These are phyloP conservation scores for Ophion slaviceki DNA, from an alignment of 2,888 invertebrate genomes.

Conservation along the genomic window DNA sequence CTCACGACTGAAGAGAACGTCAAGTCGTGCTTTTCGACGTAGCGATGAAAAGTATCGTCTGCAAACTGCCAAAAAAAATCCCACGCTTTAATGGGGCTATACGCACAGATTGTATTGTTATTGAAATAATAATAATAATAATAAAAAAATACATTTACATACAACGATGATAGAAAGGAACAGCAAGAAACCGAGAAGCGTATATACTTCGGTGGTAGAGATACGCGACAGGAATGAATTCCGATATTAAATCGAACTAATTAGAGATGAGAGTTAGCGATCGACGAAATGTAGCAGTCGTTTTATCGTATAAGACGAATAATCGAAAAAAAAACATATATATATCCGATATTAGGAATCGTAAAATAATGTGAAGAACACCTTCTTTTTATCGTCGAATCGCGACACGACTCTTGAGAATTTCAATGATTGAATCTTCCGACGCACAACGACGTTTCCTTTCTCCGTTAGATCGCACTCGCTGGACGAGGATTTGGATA, in stretches of 20 bases:
- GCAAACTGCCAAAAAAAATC: constrained; percentile 74
- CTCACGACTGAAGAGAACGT: constrained; percentile 27
- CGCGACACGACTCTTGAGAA: constrained; percentile 18
- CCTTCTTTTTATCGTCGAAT: constrained; percentile 21
- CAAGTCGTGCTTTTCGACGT: constrained; percentile 34
- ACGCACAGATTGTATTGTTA: constrained; percentile 76
- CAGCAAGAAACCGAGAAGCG: constrained; percentile 57
- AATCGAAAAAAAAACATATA: constrained; percentile 23
- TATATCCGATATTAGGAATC: not conserved
- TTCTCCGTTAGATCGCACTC: not conserved
- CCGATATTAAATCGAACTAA: constrained; percentile 31
- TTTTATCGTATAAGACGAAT: constrained; percentile 39
- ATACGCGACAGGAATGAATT: constrained; percentile 57
- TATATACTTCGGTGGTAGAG: constrained; percentile 55
- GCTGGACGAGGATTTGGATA: too few species aligned
- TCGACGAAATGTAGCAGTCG: constrained; percentile 33
- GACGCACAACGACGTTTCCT: constrained; percentile 24
- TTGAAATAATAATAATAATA: constrained; percentile 42
- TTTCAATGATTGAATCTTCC: constrained; percentile 49
- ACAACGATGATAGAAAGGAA: constrained; percentile 39
- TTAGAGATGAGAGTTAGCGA: constrained; percentile 39
- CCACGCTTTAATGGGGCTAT: constrained; percentile 70
- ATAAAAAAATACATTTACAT: constrained; percentile 66
- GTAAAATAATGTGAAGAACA: constrained; percentile 35
- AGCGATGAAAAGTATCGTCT: constrained; percentile 46